Evolutionary conservation across 1,140 invertebrate genomes (phyloP), one percentile per base, ranked within the genome.

Genomic region (Mizuhopecten yessoensis): DNA sequence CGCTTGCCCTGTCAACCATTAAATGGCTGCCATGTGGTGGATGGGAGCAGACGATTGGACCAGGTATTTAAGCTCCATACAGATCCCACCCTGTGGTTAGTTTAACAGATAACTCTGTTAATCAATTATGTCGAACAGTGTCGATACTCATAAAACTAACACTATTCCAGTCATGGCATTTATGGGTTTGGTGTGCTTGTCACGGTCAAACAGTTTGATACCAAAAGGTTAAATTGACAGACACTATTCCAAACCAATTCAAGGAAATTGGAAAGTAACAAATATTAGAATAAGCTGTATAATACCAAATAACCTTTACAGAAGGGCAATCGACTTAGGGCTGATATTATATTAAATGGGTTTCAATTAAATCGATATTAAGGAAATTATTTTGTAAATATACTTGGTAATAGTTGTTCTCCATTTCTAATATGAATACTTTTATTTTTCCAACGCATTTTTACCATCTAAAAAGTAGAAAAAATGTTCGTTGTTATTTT

Each of bases 151-250:
- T 75, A 75, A 75, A 75, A 75, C 17, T 0, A 29, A 75, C 57
- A 75, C 1, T 11, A 29, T 29, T 29, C 57, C 57, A 75, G 57
- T 75, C 29, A 75, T 75, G 57, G 57, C 57, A 75, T 75, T 75
- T 75, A 75, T 75, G 57, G n/a, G 57, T 75, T 75, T 75, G 29
- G n/a, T n/a, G 23, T n/a, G 57, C 29, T 5, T 75, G 57, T 5
- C 57, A 75, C 57, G n/a, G 57, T 75, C 57, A 75, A 75, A 75
- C 57, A 75, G 57, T 75, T 75, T 75, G 57, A 75, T 75, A 29
- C 57, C 57, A 75, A 29, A n/a, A n/a, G 57, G 29, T 75, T 75
- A 5, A 75, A n/a, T 75, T 29, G 57, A 75, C 57, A 75, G 57
- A 75, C 57, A 75, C 57, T 17, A 29, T n/a, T 3, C 5, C 36